A percentile compares a stretch with the other conserved stretches of the same genome.
These are phyloP conservation scores for Thera obeliscata DNA, from an alignment of 2,888 invertebrate species.

Conservation along the genomic window DNA sequence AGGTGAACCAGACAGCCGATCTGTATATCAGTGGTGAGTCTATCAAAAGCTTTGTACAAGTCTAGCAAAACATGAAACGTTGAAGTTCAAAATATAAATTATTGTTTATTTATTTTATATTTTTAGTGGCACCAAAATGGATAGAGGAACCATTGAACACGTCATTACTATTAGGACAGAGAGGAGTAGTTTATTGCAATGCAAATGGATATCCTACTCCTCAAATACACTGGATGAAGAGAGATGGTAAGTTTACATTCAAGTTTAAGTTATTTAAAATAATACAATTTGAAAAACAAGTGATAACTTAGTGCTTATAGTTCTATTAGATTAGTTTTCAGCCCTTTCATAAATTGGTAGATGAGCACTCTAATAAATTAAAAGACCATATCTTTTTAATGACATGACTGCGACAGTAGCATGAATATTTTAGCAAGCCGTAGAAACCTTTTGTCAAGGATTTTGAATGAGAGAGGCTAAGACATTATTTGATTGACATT, in stretches of 20 bases:
- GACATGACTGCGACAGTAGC: no score
- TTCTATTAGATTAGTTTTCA: no score
- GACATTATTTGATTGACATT: conserved; percentile 28
- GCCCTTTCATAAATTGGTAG: no score
- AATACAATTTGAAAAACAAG: no score
- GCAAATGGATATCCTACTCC: conserved; percentile 93
- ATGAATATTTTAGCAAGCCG: neutral
- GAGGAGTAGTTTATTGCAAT: conserved; percentile 89
- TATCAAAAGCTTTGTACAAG: conserved; percentile 10
- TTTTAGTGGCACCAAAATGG: conserved; percentile 91
- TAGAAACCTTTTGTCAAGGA: no score
- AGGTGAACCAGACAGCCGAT: conserved; percentile 88
- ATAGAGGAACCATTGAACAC: conserved; percentile 89
- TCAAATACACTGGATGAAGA: conserved; percentile 90
- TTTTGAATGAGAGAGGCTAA: no score
- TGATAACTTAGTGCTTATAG: no score
- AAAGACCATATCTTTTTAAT: no score
- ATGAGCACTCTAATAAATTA: no score
- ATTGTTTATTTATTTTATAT: neutral
- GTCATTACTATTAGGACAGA: conserved; percentile 88
- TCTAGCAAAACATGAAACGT: neutral
- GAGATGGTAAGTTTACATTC: conserved; percentile 81
- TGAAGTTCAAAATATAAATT: neutral
- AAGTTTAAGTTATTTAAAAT: no score
- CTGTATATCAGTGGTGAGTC: conserved; percentile 88